Evolutionary conservation across 2,888 invertebrate species (phyloP), one percentile per base, ranked within the genome.

Genomic region (Phortica magna): DNA sequence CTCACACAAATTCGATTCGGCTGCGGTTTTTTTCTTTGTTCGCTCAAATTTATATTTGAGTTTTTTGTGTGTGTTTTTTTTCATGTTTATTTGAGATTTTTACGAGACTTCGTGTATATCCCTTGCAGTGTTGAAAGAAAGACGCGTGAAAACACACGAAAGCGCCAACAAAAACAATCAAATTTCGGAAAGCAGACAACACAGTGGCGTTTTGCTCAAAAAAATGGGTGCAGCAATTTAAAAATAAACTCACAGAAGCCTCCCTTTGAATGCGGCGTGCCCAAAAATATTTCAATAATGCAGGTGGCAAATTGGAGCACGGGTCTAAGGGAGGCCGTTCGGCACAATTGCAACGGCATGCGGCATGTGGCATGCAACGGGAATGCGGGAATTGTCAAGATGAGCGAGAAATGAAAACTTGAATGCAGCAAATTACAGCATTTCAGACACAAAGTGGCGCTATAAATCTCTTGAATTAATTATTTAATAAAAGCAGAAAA

Each of bases 261-360:
- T 77, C 67, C 64, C 14, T 80, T 74, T 81, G 73, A 71, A 80
- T 80, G 83, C 67, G 64, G 64, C 17, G 73, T 55, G 77, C 17
- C 42, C 84, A 74, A 82, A 85, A 88, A 85, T 88, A 83, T 82
- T 85, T 76, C 82, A 81, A 81, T 85, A 79, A 86, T 78, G 86
- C 84, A 85, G 88, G 88, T 85, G 85, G 88, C 77, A 82, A 85
- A 87, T 88, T 87, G 81, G 88, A 82, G 80, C 84, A 88, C 73
- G 68, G 68, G 41, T 68, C 68, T n/a, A 43, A 19, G 43, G 19
- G 43, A 61, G 61, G 61, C 61, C 61, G 14, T 31, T 4, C 61
- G 7, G 10, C 61, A 17, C 22, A 61, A 61, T 61, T 61, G 22
- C 61, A 22, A 19, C 19, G 61, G 55, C 14, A 55, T 55, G 55